Evolutionary conservation across 2,888 invertebrate species (phyloP).

Genomic region (Piscicola geometra): DNA sequence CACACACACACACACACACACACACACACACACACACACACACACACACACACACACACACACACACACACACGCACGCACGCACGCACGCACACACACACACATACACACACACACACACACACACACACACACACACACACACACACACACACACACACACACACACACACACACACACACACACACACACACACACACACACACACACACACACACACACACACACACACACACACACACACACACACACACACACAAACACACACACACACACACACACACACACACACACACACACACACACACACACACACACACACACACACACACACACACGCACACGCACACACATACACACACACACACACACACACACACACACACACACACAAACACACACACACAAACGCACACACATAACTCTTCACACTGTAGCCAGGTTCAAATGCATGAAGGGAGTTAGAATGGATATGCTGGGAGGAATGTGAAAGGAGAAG

Average conservation of each 20-base stretch:
- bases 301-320: too few relatives aligned
- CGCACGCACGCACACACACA: constrained; percentile 12
- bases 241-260: constrained; percentile 2
- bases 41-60: constrained; percentile 17
- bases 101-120: constrained; percentile 13
- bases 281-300: too few relatives aligned
- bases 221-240: not conserved
- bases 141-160: constrained; percentile 6
- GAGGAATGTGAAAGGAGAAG: too few relatives aligned
- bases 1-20: constrained; percentile 17
- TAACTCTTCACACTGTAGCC: too few relatives aligned
- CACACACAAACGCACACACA: too few relatives aligned
- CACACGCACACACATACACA: too few relatives aligned
- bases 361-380: too few relatives aligned
- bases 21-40: constrained; percentile 20
- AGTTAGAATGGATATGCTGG: too few relatives aligned
- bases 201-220: constrained; percentile 16
- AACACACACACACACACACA: too few relatives aligned
- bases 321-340: too few relatives aligned
- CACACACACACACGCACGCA: constrained; percentile 13
- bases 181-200: not conserved
- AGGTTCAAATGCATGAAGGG: too few relatives aligned
- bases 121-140: not conserved
- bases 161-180: not conserved
- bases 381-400: too few relatives aligned